Evolutionary conservation across 2,888 invertebrate species (phyloP), one percentile per base, ranked within the genome.

Genomic region (Noctuana brunneofusca): DNA sequence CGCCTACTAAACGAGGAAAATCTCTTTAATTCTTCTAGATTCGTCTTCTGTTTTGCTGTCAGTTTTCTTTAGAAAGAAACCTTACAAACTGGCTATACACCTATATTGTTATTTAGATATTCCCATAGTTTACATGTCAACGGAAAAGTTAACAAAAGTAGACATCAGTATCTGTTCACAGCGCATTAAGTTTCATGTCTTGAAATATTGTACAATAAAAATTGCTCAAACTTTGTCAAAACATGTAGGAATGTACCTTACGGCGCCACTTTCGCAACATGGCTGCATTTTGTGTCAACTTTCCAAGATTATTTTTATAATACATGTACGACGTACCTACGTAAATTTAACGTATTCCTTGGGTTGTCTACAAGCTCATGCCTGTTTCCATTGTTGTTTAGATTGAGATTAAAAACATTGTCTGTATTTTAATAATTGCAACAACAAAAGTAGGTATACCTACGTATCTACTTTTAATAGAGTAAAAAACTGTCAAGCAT

Each of bases 261-360:
- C 27, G 35, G 30, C 8, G 35, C 53, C 35, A 50, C 55, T 62
- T 55, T 62, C 55, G 62, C 55, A 62, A 55, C 41, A 12, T 41
- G 27, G 22, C 27, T 43, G 24, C 30, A 43, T 27, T 14, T 48
- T 58, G 58, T 62, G 55, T 41, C 62, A 62, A 62, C 62, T 62
- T 62, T 62, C 60, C 62, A 62, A 55, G 46, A 62, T 46, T 16
- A 77, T 82, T 84, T 83, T 84, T 83, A 78, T 75, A 74, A 79
- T 72, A 72, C 73, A 74, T 68, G 71, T 75, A 71, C 70, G 69
- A 74, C 67, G 70, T 75, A 71, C 70, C 69, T 69, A 64, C 67
- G 65, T 67, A 66, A 66, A 68, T 67, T 68, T 67, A 66, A 69
- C 68, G 71, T 76, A 72, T 72, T 75, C 71, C 72, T 71, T 66